These are phyloP conservation scores for Eurytemora carolleeae DNA, from an alignment of 1,140 invertebrate genomes.

Conservation along the genomic window DNA sequence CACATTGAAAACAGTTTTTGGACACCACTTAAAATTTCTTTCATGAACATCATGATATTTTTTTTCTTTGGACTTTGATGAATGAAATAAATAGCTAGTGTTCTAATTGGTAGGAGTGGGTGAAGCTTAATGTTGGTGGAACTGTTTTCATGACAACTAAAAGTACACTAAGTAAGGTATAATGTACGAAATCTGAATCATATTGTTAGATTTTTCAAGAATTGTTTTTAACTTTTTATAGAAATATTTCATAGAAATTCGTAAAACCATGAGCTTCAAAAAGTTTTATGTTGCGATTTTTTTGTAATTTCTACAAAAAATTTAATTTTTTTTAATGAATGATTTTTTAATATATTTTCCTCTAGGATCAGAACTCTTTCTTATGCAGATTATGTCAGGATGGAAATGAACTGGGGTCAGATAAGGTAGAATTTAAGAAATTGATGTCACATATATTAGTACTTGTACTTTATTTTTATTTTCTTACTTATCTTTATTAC, in stretches of 20 bases:
- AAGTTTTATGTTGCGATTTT: not conserved
- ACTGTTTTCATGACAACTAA: not conserved
- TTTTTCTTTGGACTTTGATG: too few relatives aligned
- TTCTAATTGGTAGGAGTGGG: too few relatives aligned
- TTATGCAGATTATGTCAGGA: not conserved
- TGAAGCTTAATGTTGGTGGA: not conserved
- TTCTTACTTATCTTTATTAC: too few relatives aligned
- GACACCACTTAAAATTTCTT: too few relatives aligned
- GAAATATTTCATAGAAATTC: not conserved
- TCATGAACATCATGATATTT: too few relatives aligned
- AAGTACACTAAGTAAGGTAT: not conserved
- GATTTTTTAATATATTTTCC: not conserved
- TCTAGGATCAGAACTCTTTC: not conserved
- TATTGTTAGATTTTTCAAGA: not conserved
- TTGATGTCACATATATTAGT: not conserved
- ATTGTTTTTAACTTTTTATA: not conserved
- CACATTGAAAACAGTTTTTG: too few relatives aligned
- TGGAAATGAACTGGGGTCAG: not conserved
- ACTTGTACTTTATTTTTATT: too few relatives aligned
- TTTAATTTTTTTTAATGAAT: not conserved
- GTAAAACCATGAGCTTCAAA: not conserved
- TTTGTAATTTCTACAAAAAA: not conserved
- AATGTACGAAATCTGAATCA: not conserved
- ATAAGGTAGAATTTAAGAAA: not conserved
- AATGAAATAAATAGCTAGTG: too few relatives aligned